Conservation (phyloP, 2,113 vertebrate genomes). For the Hemibagrus wyckioides region DNA sequence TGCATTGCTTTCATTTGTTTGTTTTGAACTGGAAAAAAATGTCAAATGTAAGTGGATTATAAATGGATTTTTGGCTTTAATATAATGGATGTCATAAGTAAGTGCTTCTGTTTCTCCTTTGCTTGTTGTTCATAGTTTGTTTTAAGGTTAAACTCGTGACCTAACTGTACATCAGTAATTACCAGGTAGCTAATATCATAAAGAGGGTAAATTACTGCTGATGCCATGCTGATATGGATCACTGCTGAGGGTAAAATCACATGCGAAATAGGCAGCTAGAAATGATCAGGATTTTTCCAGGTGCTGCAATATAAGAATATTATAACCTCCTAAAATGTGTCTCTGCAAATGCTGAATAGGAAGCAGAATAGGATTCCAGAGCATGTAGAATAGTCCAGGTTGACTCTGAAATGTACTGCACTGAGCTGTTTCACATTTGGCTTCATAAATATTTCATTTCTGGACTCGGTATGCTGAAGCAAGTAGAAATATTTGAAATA, state of each 20-base stretch:
- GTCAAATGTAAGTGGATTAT: neutral
- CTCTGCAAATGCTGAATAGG: neutral
- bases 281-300: neutral
- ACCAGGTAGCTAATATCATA: neutral
- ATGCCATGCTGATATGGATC: neutral
- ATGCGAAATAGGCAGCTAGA: neutral
- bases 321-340: neutral
- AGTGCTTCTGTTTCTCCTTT: neutral
- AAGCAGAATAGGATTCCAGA: neutral
- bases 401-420: neutral
- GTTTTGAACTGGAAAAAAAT: neutral
- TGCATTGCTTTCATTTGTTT: neutral
- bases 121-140: neutral
- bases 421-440: neutral
- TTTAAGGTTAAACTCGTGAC: neutral
- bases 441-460: neutral
- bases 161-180: neutral
- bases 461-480: neutral
- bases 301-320: neutral
- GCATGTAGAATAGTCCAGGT: neutral
- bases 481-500: neutral
- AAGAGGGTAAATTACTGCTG: neutral
- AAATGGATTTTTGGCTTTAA: neutral
- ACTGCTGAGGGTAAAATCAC: neutral
- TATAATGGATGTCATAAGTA: neutral